phyloP scores from a whole-genome alignment of 2,888 invertebrate genomes.

The Idaea straminata region DNA sequence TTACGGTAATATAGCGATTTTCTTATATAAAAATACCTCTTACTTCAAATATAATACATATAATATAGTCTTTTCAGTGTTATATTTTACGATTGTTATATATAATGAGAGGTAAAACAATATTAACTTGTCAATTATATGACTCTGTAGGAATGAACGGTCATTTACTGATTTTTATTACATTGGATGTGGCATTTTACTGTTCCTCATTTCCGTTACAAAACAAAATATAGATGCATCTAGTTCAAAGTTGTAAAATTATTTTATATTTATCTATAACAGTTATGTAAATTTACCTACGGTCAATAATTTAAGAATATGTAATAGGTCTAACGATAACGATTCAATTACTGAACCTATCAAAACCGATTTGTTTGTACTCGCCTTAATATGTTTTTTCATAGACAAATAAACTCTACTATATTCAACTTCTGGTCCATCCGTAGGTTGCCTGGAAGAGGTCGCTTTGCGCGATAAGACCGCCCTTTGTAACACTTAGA shows the following conservation, averaged over 20 bases:
- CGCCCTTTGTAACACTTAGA: no score
- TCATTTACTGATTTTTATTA: not conserved
- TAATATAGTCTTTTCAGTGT: not conserved
- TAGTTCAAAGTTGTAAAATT: conserved; percentile 13
- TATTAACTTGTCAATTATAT: not conserved
- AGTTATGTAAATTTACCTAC: conserved; percentile 8
- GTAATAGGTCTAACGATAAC: not conserved
- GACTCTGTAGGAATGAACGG: not conserved
- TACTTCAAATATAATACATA: no score
- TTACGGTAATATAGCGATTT: no score
- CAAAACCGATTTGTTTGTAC: not conserved
- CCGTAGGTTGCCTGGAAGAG: no score
- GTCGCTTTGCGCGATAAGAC: no score
- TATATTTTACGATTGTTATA: not conserved
- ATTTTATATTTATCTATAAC: not conserved
- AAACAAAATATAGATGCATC: not conserved
- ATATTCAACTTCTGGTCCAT: no score
- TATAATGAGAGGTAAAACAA: not conserved
- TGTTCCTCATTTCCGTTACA: not conserved
- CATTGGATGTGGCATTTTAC: not conserved
- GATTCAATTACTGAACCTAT: not conserved
- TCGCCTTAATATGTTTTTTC: no score
- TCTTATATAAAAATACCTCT: not conserved
- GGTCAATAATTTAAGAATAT: conserved; percentile 2
- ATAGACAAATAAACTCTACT: no score